A percentile compares a stretch with the other conserved stretches of the same genome.
Evolutionary conservation across 2,888 invertebrate genomes (phyloP).

Genomic region (Elmis aenea): DNA sequence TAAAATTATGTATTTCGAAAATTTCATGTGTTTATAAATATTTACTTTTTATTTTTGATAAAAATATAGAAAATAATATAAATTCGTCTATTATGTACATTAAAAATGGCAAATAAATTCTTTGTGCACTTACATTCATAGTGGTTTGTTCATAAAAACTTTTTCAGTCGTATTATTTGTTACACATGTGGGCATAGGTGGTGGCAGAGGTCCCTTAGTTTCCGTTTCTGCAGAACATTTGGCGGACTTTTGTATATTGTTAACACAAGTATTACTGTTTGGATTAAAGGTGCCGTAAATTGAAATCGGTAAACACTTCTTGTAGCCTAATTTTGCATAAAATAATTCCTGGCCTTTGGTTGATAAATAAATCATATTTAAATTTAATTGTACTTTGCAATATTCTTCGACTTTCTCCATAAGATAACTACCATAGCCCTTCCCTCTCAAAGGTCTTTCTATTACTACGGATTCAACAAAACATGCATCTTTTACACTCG

Average conservation of each 20-base stretch:
- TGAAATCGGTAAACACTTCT: constrained; percentile 62
- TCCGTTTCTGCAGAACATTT: constrained; percentile 17
- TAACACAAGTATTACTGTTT: constrained; percentile 1
- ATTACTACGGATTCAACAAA: constrained; percentile 82
- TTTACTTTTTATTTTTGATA: no score
- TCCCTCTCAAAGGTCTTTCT: constrained; percentile 62
- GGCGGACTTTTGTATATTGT: not conserved
- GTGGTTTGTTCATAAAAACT: constrained; percentile 2
- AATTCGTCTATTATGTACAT: no score
- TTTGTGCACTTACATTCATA: no score
- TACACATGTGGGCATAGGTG: constrained; percentile 40
- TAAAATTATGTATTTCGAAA: no score
- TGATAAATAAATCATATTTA: constrained; percentile 55
- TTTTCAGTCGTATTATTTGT: constrained; percentile 3
- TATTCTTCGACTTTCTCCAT: constrained; percentile 73
- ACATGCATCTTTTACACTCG: constrained; percentile 64
- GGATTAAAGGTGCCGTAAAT: constrained; percentile 54
- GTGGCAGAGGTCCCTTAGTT: constrained; percentile 38
- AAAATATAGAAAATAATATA: no score
- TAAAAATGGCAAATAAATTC: no score
- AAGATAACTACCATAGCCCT: constrained; percentile 70
- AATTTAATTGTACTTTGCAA: constrained; percentile 56
- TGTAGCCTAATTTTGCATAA: constrained; percentile 70
- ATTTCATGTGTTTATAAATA: no score
- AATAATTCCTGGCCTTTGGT: constrained; percentile 67